Conservation (phyloP, 2,797 vertebrate species). For the Gorsachius magnificus region DNA sequence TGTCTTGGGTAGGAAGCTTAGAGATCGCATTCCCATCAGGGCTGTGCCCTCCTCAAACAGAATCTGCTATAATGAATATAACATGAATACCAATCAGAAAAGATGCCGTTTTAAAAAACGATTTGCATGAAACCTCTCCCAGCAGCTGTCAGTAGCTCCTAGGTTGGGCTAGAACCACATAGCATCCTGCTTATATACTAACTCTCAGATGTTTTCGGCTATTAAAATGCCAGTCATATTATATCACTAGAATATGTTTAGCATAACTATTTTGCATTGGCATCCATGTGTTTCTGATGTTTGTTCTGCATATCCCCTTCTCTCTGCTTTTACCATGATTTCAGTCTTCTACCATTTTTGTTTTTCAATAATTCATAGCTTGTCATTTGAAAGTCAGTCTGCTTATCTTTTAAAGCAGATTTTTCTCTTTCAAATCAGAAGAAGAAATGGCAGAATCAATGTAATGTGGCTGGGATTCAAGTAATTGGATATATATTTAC, state of each 20-base stretch:
- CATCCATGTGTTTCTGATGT: not conserved
- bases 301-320: not conserved
- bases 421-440: slow-evolving; percentile 45
- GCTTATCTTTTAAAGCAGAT: slow-evolving; percentile 52
- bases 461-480: not conserved
- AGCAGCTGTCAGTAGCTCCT: not conserved
- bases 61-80: not conserved
- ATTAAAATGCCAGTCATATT: not conserved
- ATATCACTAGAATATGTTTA: not conserved
- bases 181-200: not conserved
- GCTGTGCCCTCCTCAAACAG: not conserved
- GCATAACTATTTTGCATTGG: not conserved
- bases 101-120: not conserved
- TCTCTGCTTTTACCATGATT: not conserved
- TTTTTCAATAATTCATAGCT: not conserved
- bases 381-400: slow-evolving; percentile 29
- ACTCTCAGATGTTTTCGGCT: not conserved
- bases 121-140: not conserved
- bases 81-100: not conserved
- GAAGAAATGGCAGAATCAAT: slow-evolving; percentile 12
- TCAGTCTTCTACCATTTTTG: not conserved
- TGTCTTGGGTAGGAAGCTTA: not conserved
- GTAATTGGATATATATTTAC: not conserved
- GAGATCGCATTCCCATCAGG: not conserved
- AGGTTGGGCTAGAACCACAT: not conserved